A percentile compares a stretch with the other conserved stretches of the same genome.
Evolutionary conservation across 1,140 invertebrate species (phyloP).

Genomic region (Lasioglossum baleicum): DNA sequence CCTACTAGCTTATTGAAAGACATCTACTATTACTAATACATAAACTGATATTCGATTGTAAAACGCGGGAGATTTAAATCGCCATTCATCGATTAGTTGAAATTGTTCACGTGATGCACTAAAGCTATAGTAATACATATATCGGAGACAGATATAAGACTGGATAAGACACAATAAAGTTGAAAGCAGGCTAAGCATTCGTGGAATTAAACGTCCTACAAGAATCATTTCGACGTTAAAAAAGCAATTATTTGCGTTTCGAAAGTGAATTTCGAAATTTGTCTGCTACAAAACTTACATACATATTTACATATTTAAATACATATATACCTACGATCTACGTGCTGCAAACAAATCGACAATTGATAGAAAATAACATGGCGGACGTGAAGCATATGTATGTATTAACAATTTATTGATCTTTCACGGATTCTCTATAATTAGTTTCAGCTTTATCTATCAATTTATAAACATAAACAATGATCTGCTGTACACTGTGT

Average conservation of each 20-base stretch:
- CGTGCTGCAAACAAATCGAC: not conserved
- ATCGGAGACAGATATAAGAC: slow-evolving; percentile 1
- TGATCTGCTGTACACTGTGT: not conserved
- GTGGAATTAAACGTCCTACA: not conserved
- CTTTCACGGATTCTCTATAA: not conserved
- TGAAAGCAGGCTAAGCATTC: not conserved
- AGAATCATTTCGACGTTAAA: not conserved
- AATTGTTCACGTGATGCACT: slow-evolving; percentile 14
- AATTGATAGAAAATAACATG: slow-evolving; percentile 6
- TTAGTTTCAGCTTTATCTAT: not conserved
- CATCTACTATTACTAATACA: too few relatives aligned
- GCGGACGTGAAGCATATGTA: slow-evolving; percentile 4
- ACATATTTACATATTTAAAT: too few relatives aligned
- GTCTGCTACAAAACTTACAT: not conserved
- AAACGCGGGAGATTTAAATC: not conserved
- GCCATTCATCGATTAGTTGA: not conserved
- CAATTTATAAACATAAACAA: not conserved
- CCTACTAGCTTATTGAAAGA: too few relatives aligned
- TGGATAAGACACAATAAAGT: slow-evolving; percentile 20
- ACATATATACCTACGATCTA: not conserved
- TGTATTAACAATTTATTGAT: slow-evolving; percentile 13
- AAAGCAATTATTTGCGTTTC: not conserved
- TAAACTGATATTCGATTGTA: not conserved
- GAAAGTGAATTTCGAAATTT: not conserved
- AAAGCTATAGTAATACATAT: too few relatives aligned